These are phyloP conservation scores for Pygoscelis adeliae DNA, from an alignment of 2,113 vertebrate species.

Conservation along the genomic window DNA sequence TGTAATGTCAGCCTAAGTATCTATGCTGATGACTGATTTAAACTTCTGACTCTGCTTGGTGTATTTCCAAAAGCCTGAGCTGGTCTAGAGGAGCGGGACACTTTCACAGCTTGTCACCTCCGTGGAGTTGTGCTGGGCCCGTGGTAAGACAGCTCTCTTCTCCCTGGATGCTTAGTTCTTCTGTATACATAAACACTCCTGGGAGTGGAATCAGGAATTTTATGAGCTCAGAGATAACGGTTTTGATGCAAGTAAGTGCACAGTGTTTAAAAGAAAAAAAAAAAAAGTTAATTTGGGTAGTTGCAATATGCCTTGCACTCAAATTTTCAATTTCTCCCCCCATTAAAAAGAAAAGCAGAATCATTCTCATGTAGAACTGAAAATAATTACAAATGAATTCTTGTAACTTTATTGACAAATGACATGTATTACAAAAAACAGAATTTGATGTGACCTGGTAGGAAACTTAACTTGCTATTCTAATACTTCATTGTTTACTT, in stretches of 20 bases:
- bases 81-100: not conserved
- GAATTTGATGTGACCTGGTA: not conserved
- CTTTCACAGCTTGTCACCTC: not conserved
- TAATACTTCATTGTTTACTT: not conserved
- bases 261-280: not conserved
- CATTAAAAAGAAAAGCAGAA: not conserved
- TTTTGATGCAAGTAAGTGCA: not conserved
- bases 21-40: not conserved
- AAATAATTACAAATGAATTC: not conserved
- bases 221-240: not conserved
- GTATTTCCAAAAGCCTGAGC: not conserved
- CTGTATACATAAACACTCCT: not conserved
- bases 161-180: rapidly evolving
- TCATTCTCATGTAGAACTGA: not conserved
- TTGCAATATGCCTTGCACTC: not conserved
- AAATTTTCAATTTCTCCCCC: not conserved
- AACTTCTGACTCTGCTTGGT: not conserved
- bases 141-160: not conserved
- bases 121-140: not conserved
- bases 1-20: not conserved
- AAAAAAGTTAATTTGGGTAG: not conserved
- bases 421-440: rapidly evolving
- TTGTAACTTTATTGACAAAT: not conserved
- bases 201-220: not conserved
- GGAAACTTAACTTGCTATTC: not conserved